These are phyloP conservation scores for Nyctibius bracteatus DNA, from an alignment of 2,113 vertebrate species.

Conservation along the genomic window DNA sequence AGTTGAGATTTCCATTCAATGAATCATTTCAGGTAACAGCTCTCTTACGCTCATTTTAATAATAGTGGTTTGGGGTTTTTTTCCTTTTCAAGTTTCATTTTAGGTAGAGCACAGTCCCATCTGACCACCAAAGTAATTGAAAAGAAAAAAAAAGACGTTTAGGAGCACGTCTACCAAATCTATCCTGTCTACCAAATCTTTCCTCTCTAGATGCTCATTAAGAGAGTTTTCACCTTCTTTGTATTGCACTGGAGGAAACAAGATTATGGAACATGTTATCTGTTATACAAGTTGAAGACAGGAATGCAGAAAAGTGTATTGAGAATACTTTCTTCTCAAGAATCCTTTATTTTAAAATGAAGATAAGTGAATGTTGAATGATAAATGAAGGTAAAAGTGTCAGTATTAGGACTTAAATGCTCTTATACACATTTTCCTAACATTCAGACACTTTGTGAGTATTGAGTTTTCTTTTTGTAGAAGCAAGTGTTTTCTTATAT, in stretches of 20 bases:
- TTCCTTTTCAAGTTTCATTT: conserved; percentile 44
- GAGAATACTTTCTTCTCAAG: neutral
- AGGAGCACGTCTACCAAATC: neutral
- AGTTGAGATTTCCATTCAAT: neutral
- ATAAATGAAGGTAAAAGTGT: neutral
- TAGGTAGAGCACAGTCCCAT: neutral
- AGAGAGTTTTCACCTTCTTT: neutral
- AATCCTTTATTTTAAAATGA: neutral
- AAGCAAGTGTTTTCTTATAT: neutral
- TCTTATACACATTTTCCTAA: neutral
- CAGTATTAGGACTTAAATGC: neutral
- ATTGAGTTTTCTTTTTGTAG: neutral
- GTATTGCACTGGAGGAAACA: neutral
- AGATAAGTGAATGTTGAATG: neutral
- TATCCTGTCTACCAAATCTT: neutral
- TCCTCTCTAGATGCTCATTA: neutral
- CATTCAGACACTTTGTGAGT: neutral
- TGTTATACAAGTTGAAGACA: neutral
- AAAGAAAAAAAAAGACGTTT: neutral
- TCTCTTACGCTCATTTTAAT: neutral
- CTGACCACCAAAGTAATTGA: neutral
- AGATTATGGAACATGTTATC: neutral
- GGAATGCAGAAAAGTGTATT: neutral
- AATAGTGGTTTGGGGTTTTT: neutral
- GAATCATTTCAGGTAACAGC: conserved; percentile 27